These are phyloP conservation scores for Mystacornis crossleyi DNA, from an alignment of 2,113 vertebrate species.

Conservation along the genomic window DNA sequence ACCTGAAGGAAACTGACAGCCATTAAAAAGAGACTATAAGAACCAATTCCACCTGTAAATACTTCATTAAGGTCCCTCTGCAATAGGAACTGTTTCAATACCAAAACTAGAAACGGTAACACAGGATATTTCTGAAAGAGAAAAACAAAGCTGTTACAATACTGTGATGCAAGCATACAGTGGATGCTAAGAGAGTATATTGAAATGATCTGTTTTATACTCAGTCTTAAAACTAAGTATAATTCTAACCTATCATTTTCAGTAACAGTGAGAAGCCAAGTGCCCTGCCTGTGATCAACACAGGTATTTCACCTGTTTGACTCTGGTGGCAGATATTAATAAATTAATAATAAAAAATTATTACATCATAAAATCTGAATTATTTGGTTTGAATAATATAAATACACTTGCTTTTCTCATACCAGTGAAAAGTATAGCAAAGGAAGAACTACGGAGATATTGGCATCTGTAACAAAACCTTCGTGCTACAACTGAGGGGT, in stretches of 20 bases:
- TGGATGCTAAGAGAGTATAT: neutral
- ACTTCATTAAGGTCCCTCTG: conserved; percentile 99
- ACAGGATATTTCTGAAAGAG: conserved; percentile 93
- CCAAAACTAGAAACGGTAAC: conserved; percentile 95
- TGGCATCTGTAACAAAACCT: neutral
- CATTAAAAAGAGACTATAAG: conserved; percentile 99
- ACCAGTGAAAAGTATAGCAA: neutral
- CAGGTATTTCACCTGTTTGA: neutral
- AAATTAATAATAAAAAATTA: neutral
- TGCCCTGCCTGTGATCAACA: neutral
- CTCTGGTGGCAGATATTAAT: neutral
- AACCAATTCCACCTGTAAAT: conserved; percentile 97
- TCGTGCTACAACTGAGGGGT: neutral
- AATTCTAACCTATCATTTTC: neutral
- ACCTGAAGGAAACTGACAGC: conserved; percentile 99
- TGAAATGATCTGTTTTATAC: neutral
- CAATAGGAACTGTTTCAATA: conserved; percentile 97
- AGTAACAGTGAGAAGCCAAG: neutral
- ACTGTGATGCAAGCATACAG: neutral
- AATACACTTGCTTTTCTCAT: neutral
- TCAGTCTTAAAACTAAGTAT: neutral
- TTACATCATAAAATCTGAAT: neutral
- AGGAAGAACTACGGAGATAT: neutral
- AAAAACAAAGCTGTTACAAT: neutral
- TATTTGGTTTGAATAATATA: neutral